Conservation (phyloP, 2,888 invertebrate species). For the Scaptomyza tumidula region DNA sequence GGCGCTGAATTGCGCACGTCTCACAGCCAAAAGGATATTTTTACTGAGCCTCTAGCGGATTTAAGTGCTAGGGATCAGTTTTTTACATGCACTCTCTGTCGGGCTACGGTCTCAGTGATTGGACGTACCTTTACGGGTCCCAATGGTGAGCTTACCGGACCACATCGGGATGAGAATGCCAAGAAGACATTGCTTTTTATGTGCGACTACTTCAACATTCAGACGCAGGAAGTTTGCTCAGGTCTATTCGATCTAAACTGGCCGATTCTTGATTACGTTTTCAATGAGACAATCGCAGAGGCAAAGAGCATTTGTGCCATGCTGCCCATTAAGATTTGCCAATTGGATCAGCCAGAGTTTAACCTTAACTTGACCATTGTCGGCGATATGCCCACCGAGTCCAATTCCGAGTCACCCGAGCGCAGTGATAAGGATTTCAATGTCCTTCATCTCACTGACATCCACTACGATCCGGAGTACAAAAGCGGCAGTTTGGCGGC, state of each 20-base stretch:
- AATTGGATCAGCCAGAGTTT: conserved; percentile 64
- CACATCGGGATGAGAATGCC: conserved; percentile 78
- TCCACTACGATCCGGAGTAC: conserved; percentile 92
- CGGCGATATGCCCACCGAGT: conserved; percentile 55
- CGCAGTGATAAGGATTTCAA: conserved; percentile 63
- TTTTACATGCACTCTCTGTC: conserved; percentile 79
- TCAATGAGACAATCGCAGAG: conserved; percentile 84
- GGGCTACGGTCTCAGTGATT: conserved; percentile 73
- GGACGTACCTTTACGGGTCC: conserved; percentile 85
- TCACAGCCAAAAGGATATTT: conserved; percentile 68
- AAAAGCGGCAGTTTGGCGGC: conserved; percentile 87
- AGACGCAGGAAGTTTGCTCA: conserved; percentile 87
- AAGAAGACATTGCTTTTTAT: conserved; percentile 84
- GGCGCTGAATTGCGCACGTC: conserved; percentile 65
- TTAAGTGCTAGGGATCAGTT: conserved; percentile 69
- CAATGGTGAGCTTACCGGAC: conserved; percentile 83
- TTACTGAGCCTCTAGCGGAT: conserved; percentile 66
- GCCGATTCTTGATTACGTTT: conserved; percentile 88
- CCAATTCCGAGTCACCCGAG: conserved; percentile 69
- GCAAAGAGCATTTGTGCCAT: conserved; percentile 84
- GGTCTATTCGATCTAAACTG: conserved; percentile 88
- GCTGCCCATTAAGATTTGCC: conserved; percentile 79
- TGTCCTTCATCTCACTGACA: conserved; percentile 85
- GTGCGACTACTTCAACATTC: conserved; percentile 86
- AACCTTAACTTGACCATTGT: conserved; percentile 73